Evolutionary conservation across 2,113 vertebrate genomes (phyloP), one percentile per base, ranked within the genome.

Genomic region (Brevimyrus niger): DNA sequence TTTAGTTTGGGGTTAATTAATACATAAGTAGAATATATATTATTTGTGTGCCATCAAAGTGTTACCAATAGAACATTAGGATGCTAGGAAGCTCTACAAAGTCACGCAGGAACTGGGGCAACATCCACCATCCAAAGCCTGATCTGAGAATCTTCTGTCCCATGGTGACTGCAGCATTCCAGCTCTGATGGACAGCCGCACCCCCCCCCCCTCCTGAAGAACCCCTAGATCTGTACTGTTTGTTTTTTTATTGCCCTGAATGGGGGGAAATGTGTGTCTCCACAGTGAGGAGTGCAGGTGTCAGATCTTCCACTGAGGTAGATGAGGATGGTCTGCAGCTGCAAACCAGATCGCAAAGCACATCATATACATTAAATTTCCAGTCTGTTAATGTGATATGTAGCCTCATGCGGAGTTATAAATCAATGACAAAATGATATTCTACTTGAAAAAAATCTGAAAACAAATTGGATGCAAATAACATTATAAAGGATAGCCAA

Each of bases 161-260:
- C 82, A 89, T 80, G 91, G 93, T 91, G 91, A 91, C 90, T 89
- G 88, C 91, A 91, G 89, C 92, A 93, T 94, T 93, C 91, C 91
- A 91, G 89, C 87, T 83, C 65, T 31, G 91, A 87, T 69, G 89
- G 91, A 92, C 90, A 91, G 11, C 42, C 5, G 3, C 42, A 38
- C 76, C 35, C 35, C 38, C 80, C 15, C 15, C 76, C 35, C 38
- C 82, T 5, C 38, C n/a, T n/a, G n/a, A 23, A 38, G 15, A 80
- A 44, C 76, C 42, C 35, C 76, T 82, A 94, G 95, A 95, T 95
- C 95, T 92, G 93, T 93, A 91, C 65, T 96, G 95, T 95, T 96
- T 95, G 93, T 94, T 93, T 96, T 96, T 96, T 96, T 95, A 96
- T 96, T 96, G 96, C 94, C 91, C 93, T 92, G 91, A 93, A 93